Evolutionary conservation across 1,140 invertebrate species (phyloP).

Genomic region (Drosophila triauraria): DNA sequence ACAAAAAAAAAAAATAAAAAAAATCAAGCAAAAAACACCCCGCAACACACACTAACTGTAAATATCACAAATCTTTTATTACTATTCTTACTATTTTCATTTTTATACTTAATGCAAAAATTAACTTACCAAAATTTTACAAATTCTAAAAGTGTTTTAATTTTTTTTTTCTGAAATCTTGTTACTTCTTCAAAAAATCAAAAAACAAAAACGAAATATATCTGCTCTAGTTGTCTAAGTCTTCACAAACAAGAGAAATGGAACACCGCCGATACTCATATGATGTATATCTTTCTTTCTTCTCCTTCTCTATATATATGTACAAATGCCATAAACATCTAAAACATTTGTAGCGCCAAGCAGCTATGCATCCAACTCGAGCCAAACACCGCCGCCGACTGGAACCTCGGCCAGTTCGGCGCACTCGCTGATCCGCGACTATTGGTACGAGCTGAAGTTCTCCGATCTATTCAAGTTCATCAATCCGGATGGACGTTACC

Average conservation of each 20-base stretch:
- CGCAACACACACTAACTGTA: conserved; percentile 80
- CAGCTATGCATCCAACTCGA: conserved; percentile 79
- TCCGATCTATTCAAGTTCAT: conserved; percentile 84
- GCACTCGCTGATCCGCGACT: conserved; percentile 78
- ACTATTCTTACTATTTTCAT: conserved; percentile 48
- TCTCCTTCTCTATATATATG: conserved; percentile 39
- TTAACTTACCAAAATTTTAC: conserved; percentile 46
- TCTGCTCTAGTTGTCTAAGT: conserved; percentile 50
- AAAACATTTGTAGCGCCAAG: conserved; percentile 67
- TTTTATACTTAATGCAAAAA: conserved; percentile 27
- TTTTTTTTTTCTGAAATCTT: conserved; percentile 57
- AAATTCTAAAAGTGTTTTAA: conserved; percentile 13
- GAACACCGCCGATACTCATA: conserved; percentile 42
- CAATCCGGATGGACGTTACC: conserved; percentile 84
- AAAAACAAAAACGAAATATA: conserved; percentile 24
- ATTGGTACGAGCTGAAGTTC: conserved; percentile 85
- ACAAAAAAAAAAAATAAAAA: conserved; percentile 42
- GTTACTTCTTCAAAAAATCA: conserved; percentile 57
- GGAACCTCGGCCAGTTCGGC: conserved; percentile 64
- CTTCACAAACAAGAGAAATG: conserved; percentile 10
- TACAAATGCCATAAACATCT: conserved; percentile 10
- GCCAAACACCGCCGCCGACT: conserved; percentile 80
- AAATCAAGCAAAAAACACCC: conserved; percentile 65
- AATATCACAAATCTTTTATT: conserved; percentile 76
- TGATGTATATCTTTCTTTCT: conserved; percentile 43